Base-by-base conservation (phyloP, 2,888 invertebrate species). In the Furcula furcula region DNA sequence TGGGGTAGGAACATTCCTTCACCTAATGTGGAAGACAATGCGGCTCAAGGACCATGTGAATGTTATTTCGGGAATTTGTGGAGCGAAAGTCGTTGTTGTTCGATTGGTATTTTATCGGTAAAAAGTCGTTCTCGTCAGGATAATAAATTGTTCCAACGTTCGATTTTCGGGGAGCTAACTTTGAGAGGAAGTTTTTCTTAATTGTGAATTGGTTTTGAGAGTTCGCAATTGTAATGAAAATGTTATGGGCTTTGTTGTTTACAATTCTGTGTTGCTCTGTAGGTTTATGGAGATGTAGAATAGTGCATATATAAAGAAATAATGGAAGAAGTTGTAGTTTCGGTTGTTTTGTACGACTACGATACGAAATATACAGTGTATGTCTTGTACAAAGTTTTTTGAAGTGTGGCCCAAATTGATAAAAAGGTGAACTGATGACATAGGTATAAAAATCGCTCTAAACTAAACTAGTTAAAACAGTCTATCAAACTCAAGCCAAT, bases 11-110 rank as follows among this genome's bases (percentile, higher is more conserved):
- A 60, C 75, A 83, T 84, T 82, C 79, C 78, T 79, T 76, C 77
- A 74, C 87, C 87, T 80, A 82, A 86, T 79, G 78, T 76, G 85
- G 87, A 82, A 84, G 61, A 86, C 86, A 86, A 86, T 86, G 80
- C 65, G 55, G 54, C 59, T 52, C 73, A 70, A 65, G 69, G 74
- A 66, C 66, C 64, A 69, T 65, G 71, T 60, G 71, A 72, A 72
- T 68, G 77, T 72, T 78, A 73, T 72, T 67, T 62, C 41, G 47
- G 65, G 56, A 52, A 40, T 53, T 47, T 42, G 55, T 43, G 32
- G 31, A 34, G 25, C 40, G 32, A 44, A 42, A 34, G 43, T 29
- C 27, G 35, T 29, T 15, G 34, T 31, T 18, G 18, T 32, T 28
- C 7, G 39, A 52, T 47, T 37, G 51, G 46, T 36, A 50, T 55